phyloP scores from a whole-genome alignment of 2,797 vertebrate species.

The Lacerta viridis region DNA sequence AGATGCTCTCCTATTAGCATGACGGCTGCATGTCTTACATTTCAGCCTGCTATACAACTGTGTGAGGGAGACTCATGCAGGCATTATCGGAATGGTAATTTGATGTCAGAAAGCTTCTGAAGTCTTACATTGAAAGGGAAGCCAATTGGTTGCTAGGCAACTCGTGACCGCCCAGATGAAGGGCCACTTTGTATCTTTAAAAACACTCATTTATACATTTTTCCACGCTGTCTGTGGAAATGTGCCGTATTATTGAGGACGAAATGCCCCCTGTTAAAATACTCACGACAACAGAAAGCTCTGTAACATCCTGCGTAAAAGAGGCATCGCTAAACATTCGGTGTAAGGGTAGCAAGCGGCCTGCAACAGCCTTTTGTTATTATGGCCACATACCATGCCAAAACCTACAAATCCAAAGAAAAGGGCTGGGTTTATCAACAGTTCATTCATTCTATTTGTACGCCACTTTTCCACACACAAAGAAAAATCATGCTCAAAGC shows the following conservation, averaged over 20 bases:
- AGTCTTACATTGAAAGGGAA: conserved; percentile 33
- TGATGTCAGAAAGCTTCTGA: conserved; percentile 20
- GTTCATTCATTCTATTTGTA: no score
- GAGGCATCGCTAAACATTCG: background rate
- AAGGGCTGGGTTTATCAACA: background rate
- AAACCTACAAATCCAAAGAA: background rate
- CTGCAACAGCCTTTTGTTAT: background rate
- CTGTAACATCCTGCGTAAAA: no score
- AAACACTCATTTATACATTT: conserved; percentile 21
- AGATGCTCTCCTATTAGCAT: background rate
- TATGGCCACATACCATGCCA: no score
- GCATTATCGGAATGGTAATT: conserved; percentile 19
- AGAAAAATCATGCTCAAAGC: no score
- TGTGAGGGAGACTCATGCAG: background rate
- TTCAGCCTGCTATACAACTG: background rate
- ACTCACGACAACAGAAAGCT: background rate
- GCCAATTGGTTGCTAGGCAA: conserved; percentile 37
- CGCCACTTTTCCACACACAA: no score
- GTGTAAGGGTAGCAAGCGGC: background rate
- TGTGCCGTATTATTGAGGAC: conserved; percentile 1
- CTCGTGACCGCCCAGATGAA: conserved; percentile 21
- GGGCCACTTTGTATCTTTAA: conserved; percentile 15
- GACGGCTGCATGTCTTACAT: background rate
- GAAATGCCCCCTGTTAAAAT: background rate
- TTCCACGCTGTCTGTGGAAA: background rate